Conservation (phyloP, 1,140 invertebrate genomes). For the Drosophila equinoxialis region DNA sequence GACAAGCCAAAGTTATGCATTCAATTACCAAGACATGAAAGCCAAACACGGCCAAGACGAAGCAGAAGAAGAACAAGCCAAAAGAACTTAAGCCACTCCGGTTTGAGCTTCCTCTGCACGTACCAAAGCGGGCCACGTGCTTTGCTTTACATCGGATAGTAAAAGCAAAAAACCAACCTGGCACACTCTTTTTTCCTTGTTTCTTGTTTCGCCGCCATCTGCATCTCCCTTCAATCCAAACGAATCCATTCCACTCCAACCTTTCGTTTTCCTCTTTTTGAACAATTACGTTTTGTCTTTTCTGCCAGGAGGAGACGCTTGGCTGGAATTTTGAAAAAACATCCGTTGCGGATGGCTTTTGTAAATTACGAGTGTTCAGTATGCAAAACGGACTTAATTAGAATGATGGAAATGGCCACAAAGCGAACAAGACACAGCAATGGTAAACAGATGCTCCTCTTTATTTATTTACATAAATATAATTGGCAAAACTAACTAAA, state of each 20-base stretch:
- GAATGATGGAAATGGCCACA: conserved; percentile 3
- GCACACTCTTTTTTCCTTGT: background rate
- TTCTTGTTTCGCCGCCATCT: no score
- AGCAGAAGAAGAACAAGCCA: conserved; percentile 1
- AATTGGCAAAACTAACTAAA: conserved; percentile 4
- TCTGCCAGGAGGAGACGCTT: background rate
- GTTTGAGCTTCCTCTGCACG: conserved; percentile 10
- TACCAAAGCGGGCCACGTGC: conserved; percentile 8
- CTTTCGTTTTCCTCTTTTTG: background rate
- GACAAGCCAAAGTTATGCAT: conserved; percentile 22
- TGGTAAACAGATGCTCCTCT: background rate
- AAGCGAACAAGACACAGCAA: background rate
- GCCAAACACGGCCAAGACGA: background rate
- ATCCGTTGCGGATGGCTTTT: conserved; percentile 13
- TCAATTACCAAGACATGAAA: conserved; percentile 23
- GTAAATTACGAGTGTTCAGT: conserved; percentile 22
- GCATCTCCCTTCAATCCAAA: background rate
- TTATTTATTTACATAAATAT: background rate
- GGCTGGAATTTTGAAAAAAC: conserved; percentile 11
- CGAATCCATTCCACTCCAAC: background rate
- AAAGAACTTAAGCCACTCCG: conserved; percentile 7
- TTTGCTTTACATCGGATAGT: conserved; percentile 10
- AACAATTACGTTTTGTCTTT: conserved; percentile 17
- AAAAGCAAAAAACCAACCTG: background rate
- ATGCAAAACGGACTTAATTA: conserved; percentile 24